Evolutionary conservation across 2,888 invertebrate genomes (phyloP).

Genomic region (Sussaba pulchella): DNA sequence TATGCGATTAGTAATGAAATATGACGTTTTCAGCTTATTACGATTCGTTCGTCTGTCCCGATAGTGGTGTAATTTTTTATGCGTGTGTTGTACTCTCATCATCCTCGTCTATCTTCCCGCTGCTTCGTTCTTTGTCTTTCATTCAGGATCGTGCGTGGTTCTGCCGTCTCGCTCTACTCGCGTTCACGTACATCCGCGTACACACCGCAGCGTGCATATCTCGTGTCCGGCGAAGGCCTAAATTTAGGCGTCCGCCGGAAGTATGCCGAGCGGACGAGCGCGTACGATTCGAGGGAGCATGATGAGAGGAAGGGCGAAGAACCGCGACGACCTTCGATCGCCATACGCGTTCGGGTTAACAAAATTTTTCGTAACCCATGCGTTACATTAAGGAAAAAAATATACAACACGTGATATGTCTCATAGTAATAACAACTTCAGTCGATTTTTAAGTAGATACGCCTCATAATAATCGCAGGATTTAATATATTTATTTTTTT

Average conservation of each 20-base stretch:
- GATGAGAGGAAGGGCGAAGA: conserved; percentile 55
- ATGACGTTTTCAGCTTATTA: too few species aligned
- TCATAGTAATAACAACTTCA: too few species aligned
- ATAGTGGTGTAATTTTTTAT: too few species aligned
- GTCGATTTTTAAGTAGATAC: too few species aligned
- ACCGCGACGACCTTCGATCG: conserved; percentile 61
- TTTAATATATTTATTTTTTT: too few species aligned
- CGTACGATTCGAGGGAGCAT: conserved; percentile 42
- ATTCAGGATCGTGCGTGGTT: conserved; percentile 58
- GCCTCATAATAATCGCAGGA: too few species aligned
- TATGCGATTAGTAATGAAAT: too few species aligned
- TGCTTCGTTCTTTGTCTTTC: conserved; percentile 44
- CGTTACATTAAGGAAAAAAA: background rate
- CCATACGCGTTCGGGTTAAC: conserved; percentile 33
- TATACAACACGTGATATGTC: background rate
- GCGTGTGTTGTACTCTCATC: conserved; percentile 14
- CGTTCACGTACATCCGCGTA: conserved; percentile 55
- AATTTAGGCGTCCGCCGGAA: conserved; percentile 78
- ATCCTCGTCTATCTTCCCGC: conserved; percentile 18
- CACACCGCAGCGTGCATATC: conserved; percentile 53
- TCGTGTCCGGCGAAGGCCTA: conserved; percentile 72
- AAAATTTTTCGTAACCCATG: conserved; percentile 19
- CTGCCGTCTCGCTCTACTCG: conserved; percentile 60
- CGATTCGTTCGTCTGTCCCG: too few species aligned
- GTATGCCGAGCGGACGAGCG: conserved; percentile 60